Conservation (phyloP, 2,113 vertebrate species). For the Eulacestoma nigropectus region DNA sequence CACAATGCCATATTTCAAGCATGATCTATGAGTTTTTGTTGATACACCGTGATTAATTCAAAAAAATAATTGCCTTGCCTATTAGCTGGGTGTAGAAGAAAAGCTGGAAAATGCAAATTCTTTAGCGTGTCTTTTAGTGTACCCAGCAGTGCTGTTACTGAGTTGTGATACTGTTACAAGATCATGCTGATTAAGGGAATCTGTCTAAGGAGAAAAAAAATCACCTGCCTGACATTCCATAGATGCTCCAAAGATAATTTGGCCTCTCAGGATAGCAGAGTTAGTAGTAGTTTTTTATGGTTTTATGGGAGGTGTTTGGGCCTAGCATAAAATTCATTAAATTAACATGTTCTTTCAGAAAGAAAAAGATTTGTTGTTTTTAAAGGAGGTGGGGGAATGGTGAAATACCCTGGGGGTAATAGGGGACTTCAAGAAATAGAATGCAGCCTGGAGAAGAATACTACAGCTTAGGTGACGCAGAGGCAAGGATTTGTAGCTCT, state of each 20-base stretch:
- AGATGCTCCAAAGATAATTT: background rate
- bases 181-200: background rate
- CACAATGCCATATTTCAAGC: background rate
- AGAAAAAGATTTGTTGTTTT: background rate
- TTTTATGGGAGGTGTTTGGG: background rate
- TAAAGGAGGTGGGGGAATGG: background rate
- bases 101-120: background rate
- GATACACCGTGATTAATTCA: background rate
- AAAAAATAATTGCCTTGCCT: background rate
- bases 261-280: background rate
- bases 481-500: background rate
- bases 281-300: background rate
- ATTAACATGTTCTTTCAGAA: background rate
- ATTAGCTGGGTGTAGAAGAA: background rate
- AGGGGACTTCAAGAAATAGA: background rate
- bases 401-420: background rate
- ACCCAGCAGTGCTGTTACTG: background rate
- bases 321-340: background rate
- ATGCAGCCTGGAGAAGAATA: background rate
- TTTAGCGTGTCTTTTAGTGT: background rate
- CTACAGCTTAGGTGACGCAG: background rate
- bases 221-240: background rate
- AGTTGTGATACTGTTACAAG: background rate
- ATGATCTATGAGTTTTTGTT: background rate
- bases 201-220: background rate